Evolutionary conservation across 2,797 vertebrate genomes (phyloP).

Genomic region (Nothura maculosa): DNA sequence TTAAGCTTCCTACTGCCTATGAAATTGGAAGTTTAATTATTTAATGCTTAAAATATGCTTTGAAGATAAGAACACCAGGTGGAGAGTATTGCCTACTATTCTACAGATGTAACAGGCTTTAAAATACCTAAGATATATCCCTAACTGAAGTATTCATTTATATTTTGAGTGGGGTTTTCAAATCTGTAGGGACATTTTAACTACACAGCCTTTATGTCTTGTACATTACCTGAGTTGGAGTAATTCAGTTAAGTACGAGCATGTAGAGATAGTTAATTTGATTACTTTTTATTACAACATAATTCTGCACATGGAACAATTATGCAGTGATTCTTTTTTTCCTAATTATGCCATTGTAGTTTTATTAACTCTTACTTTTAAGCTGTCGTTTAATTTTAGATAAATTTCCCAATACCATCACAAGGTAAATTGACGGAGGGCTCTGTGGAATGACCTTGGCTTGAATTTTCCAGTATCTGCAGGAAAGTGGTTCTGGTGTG

Average conservation of each 20-base stretch:
- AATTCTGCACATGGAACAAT: neutral
- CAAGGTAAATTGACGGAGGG: neutral
- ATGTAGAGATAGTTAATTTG: slow-evolving; percentile 26
- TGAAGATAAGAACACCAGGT: neutral
- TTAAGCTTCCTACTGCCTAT: neutral
- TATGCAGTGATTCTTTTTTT: neutral
- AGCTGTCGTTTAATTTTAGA: neutral
- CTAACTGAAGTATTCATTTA: neutral
- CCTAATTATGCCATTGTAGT: neutral
- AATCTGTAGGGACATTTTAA: neutral
- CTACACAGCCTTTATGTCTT: slow-evolving; percentile 1
- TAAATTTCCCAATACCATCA: neutral
- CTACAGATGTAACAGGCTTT: neutral
- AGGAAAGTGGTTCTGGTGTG: neutral
- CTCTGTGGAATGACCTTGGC: neutral
- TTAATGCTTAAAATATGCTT: neutral
- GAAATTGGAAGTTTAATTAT: neutral
- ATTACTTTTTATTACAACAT: slow-evolving; percentile 29
- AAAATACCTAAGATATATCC: neutral
- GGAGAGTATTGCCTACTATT: neutral
- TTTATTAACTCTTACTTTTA: slow-evolving; percentile 1
- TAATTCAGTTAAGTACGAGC: slow-evolving; percentile 38
- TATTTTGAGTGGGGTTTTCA: neutral
- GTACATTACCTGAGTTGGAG: slow-evolving; percentile 12
- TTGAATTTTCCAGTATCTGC: neutral